A percentile compares a stretch with the other conserved stretches of the same genome.
These are phyloP conservation scores for Colletes collaris DNA, from an alignment of 2,888 invertebrate species.

Conservation along the genomic window DNA sequence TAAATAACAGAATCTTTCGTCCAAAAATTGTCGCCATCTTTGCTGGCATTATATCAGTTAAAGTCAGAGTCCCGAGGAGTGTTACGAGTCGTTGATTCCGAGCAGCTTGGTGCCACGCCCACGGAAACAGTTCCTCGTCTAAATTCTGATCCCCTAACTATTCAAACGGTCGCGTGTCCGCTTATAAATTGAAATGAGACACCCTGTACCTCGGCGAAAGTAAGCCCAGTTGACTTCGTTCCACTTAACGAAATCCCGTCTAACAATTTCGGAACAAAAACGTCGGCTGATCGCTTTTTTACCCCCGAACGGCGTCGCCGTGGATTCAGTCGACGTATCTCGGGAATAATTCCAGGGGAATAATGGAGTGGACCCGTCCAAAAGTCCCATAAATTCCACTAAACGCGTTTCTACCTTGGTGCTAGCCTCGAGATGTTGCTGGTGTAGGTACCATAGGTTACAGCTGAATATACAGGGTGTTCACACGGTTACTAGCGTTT, in stretches of 20 bases:
- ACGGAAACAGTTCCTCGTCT: too few species aligned
- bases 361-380: conserved; percentile 78
- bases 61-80: too few species aligned
- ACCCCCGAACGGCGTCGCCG: neutral
- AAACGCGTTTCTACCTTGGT: conserved; percentile 60
- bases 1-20: too few species aligned
- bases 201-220: neutral
- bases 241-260: conserved; percentile 17
- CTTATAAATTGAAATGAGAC: conserved; percentile 1
- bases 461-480: conserved; percentile 26
- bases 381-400: conserved; percentile 77
- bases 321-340: conserved; percentile 60
- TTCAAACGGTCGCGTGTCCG: neutral
- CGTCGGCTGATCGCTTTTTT: conserved; percentile 3
- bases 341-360: conserved; percentile 72
- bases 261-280: conserved; percentile 17
- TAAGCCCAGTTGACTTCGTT: conserved; percentile 11
- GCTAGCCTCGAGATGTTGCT: conserved; percentile 43
- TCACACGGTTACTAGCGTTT: too few species aligned
- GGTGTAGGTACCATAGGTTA: conserved; percentile 41
- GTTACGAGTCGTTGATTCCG: too few species aligned
- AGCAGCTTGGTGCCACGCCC: too few species aligned
- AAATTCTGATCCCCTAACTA: neutral
- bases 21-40: too few species aligned
- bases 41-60: too few species aligned